A percentile compares a stretch with the other conserved stretches of the same genome.
Conservation (phyloP, 2,113 vertebrate species). For the Heterotilapia buettikoferi region DNA sequence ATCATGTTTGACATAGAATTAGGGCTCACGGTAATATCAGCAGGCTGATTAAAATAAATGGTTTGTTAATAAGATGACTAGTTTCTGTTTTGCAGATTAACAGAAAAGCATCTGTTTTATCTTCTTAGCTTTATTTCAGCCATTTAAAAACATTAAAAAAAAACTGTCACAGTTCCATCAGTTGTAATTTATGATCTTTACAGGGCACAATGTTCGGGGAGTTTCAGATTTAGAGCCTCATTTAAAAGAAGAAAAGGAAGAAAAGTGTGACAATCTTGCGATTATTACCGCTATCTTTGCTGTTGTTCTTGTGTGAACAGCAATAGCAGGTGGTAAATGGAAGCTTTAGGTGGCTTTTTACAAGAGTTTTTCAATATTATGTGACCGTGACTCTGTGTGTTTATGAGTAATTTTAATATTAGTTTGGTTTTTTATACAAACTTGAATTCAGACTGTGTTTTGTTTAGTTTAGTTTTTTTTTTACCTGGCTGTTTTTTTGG, state of each 20-base stretch:
- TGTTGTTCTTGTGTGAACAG: not conserved
- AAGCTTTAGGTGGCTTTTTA: not conserved
- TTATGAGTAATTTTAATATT: not conserved
- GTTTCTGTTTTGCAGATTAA: not conserved
- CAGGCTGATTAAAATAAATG: not conserved
- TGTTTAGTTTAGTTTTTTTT: not conserved
- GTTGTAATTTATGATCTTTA: not conserved
- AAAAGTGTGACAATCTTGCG: not conserved
- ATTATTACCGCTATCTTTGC: not conserved
- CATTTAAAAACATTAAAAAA: not conserved
- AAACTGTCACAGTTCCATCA: not conserved
- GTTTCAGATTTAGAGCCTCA: not conserved
- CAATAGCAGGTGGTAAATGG: slow-evolving; percentile 1
- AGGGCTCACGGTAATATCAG: not conserved
- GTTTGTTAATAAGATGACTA: not conserved
- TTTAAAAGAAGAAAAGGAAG: not conserved
- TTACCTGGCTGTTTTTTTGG: not conserved
- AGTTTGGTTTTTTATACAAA: not conserved
- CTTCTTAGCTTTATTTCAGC: not conserved
- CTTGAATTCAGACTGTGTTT: not conserved
- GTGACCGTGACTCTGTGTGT: not conserved
- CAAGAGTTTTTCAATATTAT: not conserved
- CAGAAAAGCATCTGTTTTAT: not conserved
- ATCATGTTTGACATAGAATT: not conserved
- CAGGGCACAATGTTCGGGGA: not conserved